phyloP scores from a whole-genome alignment of 2,888 invertebrate genomes.

The Eledona agricola region DNA sequence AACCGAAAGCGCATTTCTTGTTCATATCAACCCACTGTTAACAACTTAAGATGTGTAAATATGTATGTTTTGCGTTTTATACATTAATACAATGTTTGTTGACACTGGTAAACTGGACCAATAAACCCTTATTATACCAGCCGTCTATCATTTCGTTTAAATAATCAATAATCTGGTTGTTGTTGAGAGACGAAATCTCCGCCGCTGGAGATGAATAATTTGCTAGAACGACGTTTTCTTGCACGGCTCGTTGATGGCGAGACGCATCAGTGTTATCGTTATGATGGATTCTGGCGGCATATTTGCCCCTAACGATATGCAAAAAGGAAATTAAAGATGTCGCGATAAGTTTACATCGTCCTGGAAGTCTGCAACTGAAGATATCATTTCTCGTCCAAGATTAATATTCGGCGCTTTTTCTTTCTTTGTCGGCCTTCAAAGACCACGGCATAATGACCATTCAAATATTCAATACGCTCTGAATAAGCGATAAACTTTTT shows the following conservation, averaged over 20 bases:
- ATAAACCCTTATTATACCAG: constrained; percentile 33
- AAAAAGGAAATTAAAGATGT: constrained; percentile 63
- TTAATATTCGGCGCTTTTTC: constrained; percentile 46
- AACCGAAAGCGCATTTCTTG: constrained; percentile 26
- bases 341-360: constrained; percentile 57
- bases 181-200: constrained; percentile 21
- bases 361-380: constrained; percentile 46
- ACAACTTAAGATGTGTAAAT: constrained; percentile 44
- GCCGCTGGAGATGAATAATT: constrained; percentile 40
- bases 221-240: constrained; percentile 42
- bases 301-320: constrained; percentile 61
- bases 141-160: constrained; percentile 1
- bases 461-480: constrained; percentile 16
- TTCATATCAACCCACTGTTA: constrained; percentile 37
- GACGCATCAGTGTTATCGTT: constrained; percentile 60
- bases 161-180: constrained; percentile 7
- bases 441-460: constrained; percentile 20
- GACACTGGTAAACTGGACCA: constrained; percentile 53
- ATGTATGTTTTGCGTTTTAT: constrained; percentile 44
- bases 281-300: constrained; percentile 61
- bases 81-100: constrained; percentile 46
- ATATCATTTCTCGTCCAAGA: constrained; percentile 45
- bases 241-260: constrained; percentile 53
- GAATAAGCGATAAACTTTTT: too few relatives aligned
- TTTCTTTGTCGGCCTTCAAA: constrained; percentile 22